Base-by-base conservation (phyloP, 2,113 vertebrate genomes). In the Chloroceryle aenea region DNA sequence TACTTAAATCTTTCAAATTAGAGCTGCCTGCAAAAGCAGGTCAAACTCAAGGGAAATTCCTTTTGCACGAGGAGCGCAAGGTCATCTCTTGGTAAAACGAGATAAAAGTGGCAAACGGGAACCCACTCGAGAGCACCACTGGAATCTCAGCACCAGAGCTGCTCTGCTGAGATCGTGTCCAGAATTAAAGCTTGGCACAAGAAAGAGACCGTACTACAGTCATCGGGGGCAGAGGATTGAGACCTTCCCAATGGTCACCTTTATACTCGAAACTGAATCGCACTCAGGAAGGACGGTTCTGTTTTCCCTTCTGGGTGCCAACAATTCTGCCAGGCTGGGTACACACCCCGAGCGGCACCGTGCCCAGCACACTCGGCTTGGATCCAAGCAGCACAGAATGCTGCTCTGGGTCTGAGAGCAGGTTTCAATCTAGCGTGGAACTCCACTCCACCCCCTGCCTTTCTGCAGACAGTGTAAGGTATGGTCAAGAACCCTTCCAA, bases 1-100 rank as follows among this genome's bases (percentile, higher is more conserved):
- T 71, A 86, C 36, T 94, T 79, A 21, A n/a, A 66, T 30, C 52
- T 71, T 79, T 66, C 76, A 30, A 34, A 62, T 78, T 66, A 83
- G 27, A 95, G 80, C 64, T 81, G 58, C 90, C 85, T 58, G 75
- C 82, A 87, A 89, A 96, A 87, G 67, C 88, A 79, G 81, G 62
- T 22, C 58, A 48, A 61, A 85, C 40, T 38, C 71, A 73, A 69
- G 75, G 18, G 61, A 52, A 47, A 42, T 52, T 77, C 82, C 91
- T 74, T 42, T 68, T 56, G 83, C 55, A 50, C 67, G 85, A 92
- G 56, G 62, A 93, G 36, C 2, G 30, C 53, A 48, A 86, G 58
- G 92, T 73, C 63, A 89, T 58, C 81, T 91, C 87, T 77, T 50
- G 67, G 69, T n/a, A 72, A 87, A 87, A 91, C 61, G 56, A 85